Conservation (phyloP, 2,888 invertebrate species). For the Rhagium mordax region DNA sequence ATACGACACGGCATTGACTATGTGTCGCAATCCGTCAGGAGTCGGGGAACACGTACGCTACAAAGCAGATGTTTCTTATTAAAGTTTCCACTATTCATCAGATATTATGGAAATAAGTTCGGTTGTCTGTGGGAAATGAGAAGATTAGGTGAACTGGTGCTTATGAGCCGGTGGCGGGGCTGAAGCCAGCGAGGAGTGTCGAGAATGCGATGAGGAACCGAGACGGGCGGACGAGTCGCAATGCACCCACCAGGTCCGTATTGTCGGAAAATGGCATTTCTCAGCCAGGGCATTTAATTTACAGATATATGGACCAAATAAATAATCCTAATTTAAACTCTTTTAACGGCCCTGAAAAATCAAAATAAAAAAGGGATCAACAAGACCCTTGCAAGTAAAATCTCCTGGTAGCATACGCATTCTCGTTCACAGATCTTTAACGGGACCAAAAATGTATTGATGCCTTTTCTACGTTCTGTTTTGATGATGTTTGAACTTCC, state of each 20-base stretch:
- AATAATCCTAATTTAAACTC: no score
- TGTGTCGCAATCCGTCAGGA: constrained; percentile 38
- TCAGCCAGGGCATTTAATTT: background rate
- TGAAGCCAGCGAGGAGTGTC: constrained; percentile 20
- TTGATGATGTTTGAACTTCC: no score
- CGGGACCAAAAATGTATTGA: no score
- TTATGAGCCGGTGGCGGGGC: constrained; percentile 28
- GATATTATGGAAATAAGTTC: constrained; percentile 56
- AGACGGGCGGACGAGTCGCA: constrained; percentile 1
- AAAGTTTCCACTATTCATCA: constrained; percentile 54
- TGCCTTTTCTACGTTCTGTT: no score
- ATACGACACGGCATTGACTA: constrained; percentile 42
- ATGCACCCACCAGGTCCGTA: background rate
- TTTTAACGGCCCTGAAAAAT: no score
- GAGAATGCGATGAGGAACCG: constrained; percentile 30
- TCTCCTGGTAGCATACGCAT: no score
- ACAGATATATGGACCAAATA: no score
- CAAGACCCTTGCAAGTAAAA: no score
- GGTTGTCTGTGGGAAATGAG: constrained; percentile 52
- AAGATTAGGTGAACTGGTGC: constrained; percentile 49
- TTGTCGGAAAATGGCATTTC: background rate
- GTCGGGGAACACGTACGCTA: constrained; percentile 26
- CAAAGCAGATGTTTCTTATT: constrained; percentile 52
- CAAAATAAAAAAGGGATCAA: no score
- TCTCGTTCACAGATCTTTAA: no score